phyloP scores from a whole-genome alignment of 1,140 invertebrate genomes.

The Oppia nitens region DNA sequence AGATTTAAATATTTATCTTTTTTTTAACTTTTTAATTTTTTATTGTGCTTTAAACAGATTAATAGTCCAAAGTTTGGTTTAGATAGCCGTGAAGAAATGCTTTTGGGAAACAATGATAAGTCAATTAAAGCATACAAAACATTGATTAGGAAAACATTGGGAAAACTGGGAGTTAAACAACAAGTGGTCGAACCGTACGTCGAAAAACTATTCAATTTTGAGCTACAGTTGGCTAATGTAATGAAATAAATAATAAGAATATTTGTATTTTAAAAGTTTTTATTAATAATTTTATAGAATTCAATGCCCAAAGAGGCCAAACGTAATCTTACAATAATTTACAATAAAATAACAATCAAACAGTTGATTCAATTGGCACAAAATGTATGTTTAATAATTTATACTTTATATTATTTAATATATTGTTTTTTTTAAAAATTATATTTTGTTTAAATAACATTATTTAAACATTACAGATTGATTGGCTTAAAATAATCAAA shows the following conservation, averaged over 20 bases:
- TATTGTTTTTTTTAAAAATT: background rate
- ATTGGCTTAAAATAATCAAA: conserved; percentile 9
- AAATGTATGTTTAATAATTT: conserved; percentile 26
- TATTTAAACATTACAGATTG: too few species aligned
- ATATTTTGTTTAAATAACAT: too few species aligned
- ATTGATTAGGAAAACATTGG: conserved; percentile 25
- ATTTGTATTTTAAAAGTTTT: too few species aligned
- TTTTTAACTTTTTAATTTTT: too few species aligned
- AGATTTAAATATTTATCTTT: background rate
- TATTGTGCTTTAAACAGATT: conserved; percentile 48
- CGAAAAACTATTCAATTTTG: conserved; percentile 48
- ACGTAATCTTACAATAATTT: conserved; percentile 15
- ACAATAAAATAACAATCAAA: conserved; percentile 15
- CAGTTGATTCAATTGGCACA: conserved; percentile 11
- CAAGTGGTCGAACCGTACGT: conserved; percentile 35
- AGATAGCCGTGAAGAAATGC: conserved; percentile 51
- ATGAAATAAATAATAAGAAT: too few species aligned
- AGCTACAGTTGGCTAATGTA: conserved; percentile 61
- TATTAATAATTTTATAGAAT: conserved; percentile 4
- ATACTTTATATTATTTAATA: background rate
- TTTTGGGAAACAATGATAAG: conserved; percentile 40
- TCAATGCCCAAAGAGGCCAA: conserved; percentile 16
- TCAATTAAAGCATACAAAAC: conserved; percentile 31
- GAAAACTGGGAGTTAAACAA: conserved; percentile 39
- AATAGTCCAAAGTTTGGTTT: conserved; percentile 74